A percentile compares a stretch with the other conserved stretches of the same genome.
These are phyloP conservation scores for Phalloptychus januarius DNA, from an alignment of 2,797 vertebrate genomes.

Conservation along the genomic window DNA sequence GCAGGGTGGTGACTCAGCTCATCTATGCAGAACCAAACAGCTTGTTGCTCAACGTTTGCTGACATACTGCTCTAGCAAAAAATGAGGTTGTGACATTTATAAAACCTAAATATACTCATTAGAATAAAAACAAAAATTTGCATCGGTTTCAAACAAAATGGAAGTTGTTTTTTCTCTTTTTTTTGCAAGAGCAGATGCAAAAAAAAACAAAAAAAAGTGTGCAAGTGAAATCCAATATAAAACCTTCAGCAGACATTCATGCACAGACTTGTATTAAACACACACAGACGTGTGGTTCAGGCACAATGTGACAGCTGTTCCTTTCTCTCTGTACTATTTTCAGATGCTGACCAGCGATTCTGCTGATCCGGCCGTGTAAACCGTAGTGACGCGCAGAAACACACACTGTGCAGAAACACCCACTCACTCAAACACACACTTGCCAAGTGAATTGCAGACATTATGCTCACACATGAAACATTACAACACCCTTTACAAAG, in stretches of 20 bases:
- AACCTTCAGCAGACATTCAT: not conserved
- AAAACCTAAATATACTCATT: not conserved
- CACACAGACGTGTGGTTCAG: not conserved
- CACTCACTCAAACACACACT: conserved; percentile 14
- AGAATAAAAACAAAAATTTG: not conserved
- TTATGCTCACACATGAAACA: conserved; percentile 23
- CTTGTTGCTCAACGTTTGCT: not conserved
- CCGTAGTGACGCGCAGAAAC: conserved; percentile 19
- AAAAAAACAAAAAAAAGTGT: not conserved
- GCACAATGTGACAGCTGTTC: conserved; percentile 34
- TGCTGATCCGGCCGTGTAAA: conserved; percentile 24
- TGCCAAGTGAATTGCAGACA: conserved; percentile 46
- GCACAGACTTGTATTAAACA: not conserved
- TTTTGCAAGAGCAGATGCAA: not conserved
- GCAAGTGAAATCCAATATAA: not conserved
- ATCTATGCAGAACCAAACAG: not conserved
- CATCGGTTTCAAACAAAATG: not conserved
- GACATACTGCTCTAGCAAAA: not conserved
- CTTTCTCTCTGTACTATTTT: conserved; percentile 40
- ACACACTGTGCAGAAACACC: not conserved
- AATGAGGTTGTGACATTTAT: not conserved
- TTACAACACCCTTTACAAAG: conserved; percentile 16
- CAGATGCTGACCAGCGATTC: conserved; percentile 31
- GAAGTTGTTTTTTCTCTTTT: not conserved
- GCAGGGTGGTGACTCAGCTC: not conserved